Conservation (phyloP, 2,113 vertebrate genomes). For the Phylloscopus trochiloides region DNA sequence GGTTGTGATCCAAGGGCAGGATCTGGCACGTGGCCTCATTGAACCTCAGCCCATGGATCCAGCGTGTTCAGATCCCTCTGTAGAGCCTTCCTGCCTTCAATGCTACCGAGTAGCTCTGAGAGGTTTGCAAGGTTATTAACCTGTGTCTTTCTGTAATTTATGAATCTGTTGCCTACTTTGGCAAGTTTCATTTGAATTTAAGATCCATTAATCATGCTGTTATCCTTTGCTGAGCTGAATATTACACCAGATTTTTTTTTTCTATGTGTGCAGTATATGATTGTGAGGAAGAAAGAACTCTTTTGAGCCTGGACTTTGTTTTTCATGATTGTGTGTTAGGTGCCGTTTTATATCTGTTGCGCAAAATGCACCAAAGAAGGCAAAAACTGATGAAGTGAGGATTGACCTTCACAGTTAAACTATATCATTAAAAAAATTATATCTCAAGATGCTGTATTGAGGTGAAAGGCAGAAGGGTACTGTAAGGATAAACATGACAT, state of each 20-base stretch:
- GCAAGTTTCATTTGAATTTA: neutral
- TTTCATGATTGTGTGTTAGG: neutral
- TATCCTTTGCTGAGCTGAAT: neutral
- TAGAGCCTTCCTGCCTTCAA: neutral
- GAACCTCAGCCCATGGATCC: neutral
- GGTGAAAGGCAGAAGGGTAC: neutral
- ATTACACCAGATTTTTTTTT: neutral
- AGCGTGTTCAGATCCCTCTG: neutral
- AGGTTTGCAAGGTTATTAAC: neutral
- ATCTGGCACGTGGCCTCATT: neutral
- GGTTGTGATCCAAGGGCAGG: neutral
- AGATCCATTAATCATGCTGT: neutral
- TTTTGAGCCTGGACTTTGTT: neutral
- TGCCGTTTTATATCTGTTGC: neutral
- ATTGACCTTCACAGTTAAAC: neutral
- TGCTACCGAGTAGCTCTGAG: neutral
- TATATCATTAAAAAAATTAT: neutral
- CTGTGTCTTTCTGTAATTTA: neutral
- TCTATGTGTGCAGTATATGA: neutral
- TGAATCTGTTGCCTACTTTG: neutral
- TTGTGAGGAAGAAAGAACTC: neutral
- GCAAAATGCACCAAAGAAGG: neutral
- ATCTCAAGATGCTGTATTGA: neutral
- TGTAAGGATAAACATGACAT: neutral
- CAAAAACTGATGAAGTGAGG: neutral